A percentile compares a stretch with the other conserved stretches of the same genome.
Evolutionary conservation across 2,797 vertebrate species (phyloP).

Genomic region (Setipinna tenuifilis): DNA sequence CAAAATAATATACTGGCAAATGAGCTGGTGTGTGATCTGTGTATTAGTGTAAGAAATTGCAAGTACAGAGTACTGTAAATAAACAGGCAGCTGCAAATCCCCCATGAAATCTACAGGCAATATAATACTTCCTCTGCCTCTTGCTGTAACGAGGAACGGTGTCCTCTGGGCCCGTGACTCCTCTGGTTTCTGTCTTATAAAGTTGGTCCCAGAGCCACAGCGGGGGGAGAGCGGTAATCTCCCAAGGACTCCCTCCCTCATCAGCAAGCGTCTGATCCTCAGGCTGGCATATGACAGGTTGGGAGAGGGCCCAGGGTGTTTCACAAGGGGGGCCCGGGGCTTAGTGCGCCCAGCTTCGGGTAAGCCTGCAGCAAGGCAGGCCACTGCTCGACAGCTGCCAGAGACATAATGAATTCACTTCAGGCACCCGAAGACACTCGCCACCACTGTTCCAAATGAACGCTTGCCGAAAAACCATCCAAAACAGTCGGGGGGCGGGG

Average conservation of each 20-base stretch:
- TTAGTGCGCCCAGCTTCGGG: slow-evolving; percentile 11
- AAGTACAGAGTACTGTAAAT: background rate
- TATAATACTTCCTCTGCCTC: slow-evolving; percentile 4
- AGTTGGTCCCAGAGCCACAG: slow-evolving; percentile 12
- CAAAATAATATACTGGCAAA: background rate
- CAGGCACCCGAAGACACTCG: slow-evolving; percentile 6
- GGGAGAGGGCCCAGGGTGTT: slow-evolving; percentile 25
- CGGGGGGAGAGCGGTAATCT: slow-evolving; percentile 12
- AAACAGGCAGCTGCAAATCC: slow-evolving; percentile 20
- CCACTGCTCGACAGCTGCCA: slow-evolving; percentile 23
- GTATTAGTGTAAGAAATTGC: slow-evolving; percentile 18
- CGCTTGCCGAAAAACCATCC: background rate
- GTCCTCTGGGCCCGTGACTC: background rate
- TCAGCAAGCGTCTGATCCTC: slow-evolving; percentile 9
- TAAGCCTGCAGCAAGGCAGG: slow-evolving; percentile 24
- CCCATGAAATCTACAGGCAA: slow-evolving; percentile 20
- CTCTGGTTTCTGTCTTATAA: background rate
- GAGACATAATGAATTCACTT: slow-evolving; percentile 24
- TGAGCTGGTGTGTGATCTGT: background rate
- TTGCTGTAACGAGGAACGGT: background rate
- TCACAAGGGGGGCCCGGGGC: background rate
- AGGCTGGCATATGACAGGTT: slow-evolving; percentile 26
- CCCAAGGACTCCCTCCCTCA: slow-evolving; percentile 10
- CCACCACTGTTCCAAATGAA: background rate
- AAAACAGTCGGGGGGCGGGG: background rate